Percentiles rank a stretch among this genome's conserved stretches.
Conservation (phyloP, 2,113 vertebrate genomes). For the Aptenodytes forsteri region DNA sequence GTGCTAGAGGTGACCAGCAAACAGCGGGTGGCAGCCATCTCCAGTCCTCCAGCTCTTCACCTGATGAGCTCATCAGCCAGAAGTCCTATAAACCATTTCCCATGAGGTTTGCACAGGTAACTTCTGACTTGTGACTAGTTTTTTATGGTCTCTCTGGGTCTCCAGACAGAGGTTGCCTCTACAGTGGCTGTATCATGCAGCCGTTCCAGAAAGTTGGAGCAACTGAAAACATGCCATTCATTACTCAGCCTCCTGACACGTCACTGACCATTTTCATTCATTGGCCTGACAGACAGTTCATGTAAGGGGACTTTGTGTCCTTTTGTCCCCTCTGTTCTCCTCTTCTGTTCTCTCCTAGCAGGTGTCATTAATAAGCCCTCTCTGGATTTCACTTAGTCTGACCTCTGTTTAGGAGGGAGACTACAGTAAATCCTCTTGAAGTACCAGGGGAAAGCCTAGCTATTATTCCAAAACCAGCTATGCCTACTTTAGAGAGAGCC, state of each 20-base stretch:
- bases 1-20: not conserved
- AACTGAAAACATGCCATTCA: not conserved
- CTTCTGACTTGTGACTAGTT: not conserved
- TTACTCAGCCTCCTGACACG: not conserved
- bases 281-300: not conserved
- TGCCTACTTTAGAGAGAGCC: not conserved
- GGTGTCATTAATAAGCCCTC: not conserved
- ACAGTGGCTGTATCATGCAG: not conserved
- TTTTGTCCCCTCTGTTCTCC: not conserved
- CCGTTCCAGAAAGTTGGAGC: not conserved
- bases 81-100: not conserved
- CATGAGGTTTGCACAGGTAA: accelerated
- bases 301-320: not conserved
- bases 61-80: not conserved
- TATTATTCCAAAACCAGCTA: not conserved
- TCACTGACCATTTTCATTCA: not conserved
- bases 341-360: not conserved
- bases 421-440: not conserved
- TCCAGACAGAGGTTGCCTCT: not conserved
- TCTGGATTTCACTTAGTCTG: not conserved
- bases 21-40: not conserved
- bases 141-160: not conserved
- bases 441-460: not conserved
- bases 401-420: not conserved
- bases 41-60: not conserved